Percentiles rank a stretch among this genome's conserved stretches.
phyloP scores from a whole-genome alignment of 2,888 invertebrate genomes.

The Drosophila pullipes region DNA sequence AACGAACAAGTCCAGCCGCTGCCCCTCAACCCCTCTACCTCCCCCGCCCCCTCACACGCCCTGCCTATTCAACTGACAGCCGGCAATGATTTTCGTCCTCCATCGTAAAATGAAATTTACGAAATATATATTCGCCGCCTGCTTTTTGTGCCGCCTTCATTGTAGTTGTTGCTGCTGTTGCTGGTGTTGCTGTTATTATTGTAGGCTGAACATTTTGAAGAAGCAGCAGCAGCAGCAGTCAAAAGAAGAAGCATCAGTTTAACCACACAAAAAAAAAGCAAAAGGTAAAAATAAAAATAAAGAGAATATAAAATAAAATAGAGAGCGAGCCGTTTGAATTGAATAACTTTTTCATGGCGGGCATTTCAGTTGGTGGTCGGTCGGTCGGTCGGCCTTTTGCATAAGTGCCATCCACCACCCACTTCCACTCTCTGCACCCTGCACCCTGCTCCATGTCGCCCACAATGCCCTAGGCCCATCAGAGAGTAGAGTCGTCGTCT shows the following conservation, averaged over 20 bases:
- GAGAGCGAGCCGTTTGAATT: conserved; percentile 53
- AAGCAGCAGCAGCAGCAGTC: conserved; percentile 20
- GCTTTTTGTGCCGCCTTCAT: conserved; percentile 16
- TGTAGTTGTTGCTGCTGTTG: conserved; percentile 1
- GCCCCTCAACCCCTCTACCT: conserved; percentile 28
- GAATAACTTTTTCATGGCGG: conserved; percentile 58
- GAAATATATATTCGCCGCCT: conserved; percentile 57
- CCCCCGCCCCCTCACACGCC: background rate
- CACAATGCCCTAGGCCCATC: conserved; percentile 16
- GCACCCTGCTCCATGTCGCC: background rate
- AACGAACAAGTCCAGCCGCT: conserved; percentile 83
- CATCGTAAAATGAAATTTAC: conserved; percentile 76
- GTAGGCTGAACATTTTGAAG: conserved; percentile 31
- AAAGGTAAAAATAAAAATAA: background rate
- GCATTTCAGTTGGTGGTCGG: conserved; percentile 25
- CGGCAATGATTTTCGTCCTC: conserved; percentile 79
- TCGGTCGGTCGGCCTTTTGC: conserved; percentile 40
- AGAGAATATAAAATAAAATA: conserved; percentile 19
- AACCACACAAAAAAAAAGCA: conserved; percentile 10
- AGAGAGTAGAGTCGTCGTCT: conserved; percentile 40
- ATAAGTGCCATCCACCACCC: conserved; percentile 44
- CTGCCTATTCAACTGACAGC: conserved; percentile 53
- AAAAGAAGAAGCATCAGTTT: conserved; percentile 7
- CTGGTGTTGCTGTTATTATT: conserved; percentile 14
- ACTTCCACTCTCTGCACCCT: background rate